Evolutionary conservation across 2,888 invertebrate species (phyloP).

Genomic region (Napeogenes sylphis): DNA sequence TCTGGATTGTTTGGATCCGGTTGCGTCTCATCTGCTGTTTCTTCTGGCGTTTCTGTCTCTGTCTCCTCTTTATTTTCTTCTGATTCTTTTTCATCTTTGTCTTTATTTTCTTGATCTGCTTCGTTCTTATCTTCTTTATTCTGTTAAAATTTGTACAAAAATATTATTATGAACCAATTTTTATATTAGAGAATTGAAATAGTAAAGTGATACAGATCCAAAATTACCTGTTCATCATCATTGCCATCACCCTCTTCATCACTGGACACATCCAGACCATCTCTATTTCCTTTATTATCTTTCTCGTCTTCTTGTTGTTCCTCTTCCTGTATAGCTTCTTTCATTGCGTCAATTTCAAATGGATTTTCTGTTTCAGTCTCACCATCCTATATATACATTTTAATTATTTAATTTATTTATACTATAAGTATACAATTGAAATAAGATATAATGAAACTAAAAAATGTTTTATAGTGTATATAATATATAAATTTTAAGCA

Average conservation of each 20-base stretch:
- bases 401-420: not conserved
- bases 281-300: conserved; percentile 56
- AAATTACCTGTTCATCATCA: conserved; percentile 40
- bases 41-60: conserved; percentile 30
- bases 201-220: not conserved
- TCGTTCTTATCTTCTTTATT: conserved; percentile 30
- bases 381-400: conserved; percentile 56
- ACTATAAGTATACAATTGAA: no score
- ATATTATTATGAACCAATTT: not conserved
- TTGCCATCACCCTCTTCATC: conserved; percentile 64
- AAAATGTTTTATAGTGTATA: not conserved
- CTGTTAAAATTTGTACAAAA: conserved; percentile 5
- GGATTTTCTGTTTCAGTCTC: conserved; percentile 86
- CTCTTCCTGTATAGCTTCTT: conserved; percentile 72
- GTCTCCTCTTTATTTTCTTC: conserved; percentile 41
- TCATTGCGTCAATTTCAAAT: conserved; percentile 90
- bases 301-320: conserved; percentile 57
- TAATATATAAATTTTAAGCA: conserved; percentile 28
- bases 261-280: conserved; percentile 69
- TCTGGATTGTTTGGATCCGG: conserved; percentile 47
- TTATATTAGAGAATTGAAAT: not conserved
- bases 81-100: conserved; percentile 63
- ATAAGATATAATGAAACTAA: no score
- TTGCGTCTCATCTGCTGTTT: conserved; percentile 48
- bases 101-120: conserved; percentile 30